Base-by-base conservation (phyloP, 2,113 vertebrate species). In the Piprites chloris region DNA sequence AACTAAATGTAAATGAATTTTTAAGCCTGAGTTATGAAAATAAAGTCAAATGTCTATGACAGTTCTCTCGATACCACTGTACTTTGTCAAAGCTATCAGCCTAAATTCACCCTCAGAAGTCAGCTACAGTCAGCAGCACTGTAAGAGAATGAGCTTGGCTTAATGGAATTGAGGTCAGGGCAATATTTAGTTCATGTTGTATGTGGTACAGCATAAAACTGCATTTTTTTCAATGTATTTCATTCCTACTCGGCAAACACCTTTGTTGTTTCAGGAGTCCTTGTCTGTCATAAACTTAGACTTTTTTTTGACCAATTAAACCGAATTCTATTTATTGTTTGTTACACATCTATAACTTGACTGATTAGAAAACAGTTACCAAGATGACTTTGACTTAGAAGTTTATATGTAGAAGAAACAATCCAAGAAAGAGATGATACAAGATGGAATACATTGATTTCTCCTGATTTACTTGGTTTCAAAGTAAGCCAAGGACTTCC, bases 31-130 rank as follows among this genome's bases (percentile, higher is more conserved):
- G 15, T 80, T 90, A 42, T 72, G 12, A 85, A 91, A 91, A 87
- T 59, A 83, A 67, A 66, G 15, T 50, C 1, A 1, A 87, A 66
- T 26, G 5, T 26, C 47, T 95, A 71, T 85, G 14, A n/a, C 30
- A 41, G 9, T 58, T 21, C 30, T 87, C 27, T 74, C 62, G 41
- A 56, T 39, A 63, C 6, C 50, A 66, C 2, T 62, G 20, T 27
- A 35, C 83, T 87, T 82, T 90, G 35, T 77, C 46, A 46, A 91
- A 93, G 41, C 80, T 67, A 66, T 53, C 67, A 82, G 23, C 24
- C 42, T 42, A 76, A 83, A 87, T 76, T 90, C 17, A 65, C 9
- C 12, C 27, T 53, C 9, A 73, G 37, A 71, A 80, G 46, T 42
- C 62, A 93, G n/a, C n/a, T 88, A 78, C 87, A 91, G 17, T 85